Evolutionary conservation across 2,797 vertebrate species (phyloP), one percentile per base, ranked within the genome.

Genomic region (Ceryle rudis): DNA sequence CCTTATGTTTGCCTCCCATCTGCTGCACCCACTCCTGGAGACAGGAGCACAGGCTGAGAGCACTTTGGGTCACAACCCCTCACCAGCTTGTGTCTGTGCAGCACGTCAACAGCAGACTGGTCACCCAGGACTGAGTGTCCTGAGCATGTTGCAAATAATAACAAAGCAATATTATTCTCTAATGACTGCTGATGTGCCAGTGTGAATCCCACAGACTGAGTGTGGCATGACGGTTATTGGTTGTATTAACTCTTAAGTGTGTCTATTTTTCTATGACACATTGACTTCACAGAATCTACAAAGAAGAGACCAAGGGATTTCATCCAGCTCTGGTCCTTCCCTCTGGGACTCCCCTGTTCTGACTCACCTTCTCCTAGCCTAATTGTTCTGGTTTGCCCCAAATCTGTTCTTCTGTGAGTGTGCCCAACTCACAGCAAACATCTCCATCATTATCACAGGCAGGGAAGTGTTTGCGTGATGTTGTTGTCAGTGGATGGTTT

Each of bases 71-170:
- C 58, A n/a, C 35, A 49, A 7, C 10, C 23, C 19, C 20, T 65
- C 39, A 14, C 61, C 26, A 60, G 51, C 26, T 33, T 6, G 1
- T 58, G 47, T 20, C 51, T 44, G 19, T 46, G 61, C 7, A 31
- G 46, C 42, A 26, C 0, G 0, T 64, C 0, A 0, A 26, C 0
- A 0, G 37, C 8, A 55, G 39, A 26, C 42, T 81, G 66, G 26
- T 51, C 31, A 33, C n/a, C 11, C 41, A 25, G 57, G 41, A 39
- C 39, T 35, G 51, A 18, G 12, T 17, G 14, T 67, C n/a, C 33
- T 25, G 13, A 82, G 28, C 46, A 66, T 49, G 16, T 52, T 71
- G 51, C 23, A 72, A 92, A 62, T 79, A 62, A 60, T n/a, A 90
- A 44, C 22, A 70, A 51, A 86, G 6, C 28, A 80, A 31, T 86